Evolutionary conservation across 2,888 invertebrate species (phyloP).

Genomic region (Aspidiotus rigidus): DNA sequence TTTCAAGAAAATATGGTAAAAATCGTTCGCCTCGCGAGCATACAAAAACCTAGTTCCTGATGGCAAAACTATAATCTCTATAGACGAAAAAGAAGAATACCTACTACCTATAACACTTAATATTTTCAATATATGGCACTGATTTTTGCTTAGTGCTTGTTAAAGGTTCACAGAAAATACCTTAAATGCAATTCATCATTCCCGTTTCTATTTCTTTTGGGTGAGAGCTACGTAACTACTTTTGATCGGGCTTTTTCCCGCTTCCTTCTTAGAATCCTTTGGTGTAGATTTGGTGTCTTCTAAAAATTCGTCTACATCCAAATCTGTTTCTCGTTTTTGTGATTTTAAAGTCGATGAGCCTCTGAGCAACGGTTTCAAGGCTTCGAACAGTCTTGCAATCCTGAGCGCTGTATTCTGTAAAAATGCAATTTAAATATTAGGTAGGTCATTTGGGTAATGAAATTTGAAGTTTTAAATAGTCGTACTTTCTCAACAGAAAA

Average conservation of each 20-base stretch:
- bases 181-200: background rate
- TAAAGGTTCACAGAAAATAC: background rate
- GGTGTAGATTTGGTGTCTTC: constrained; percentile 1
- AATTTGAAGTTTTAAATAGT: too few relatives aligned
- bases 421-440: constrained; percentile 2
- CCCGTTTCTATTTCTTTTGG: background rate
- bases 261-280: background rate
- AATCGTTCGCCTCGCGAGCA: too few relatives aligned
- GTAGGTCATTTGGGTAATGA: too few relatives aligned
- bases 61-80: too few relatives aligned
- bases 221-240: constrained; percentile 23
- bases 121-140: constrained; percentile 1
- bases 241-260: constrained; percentile 24
- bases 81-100: too few relatives aligned
- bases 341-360: constrained; percentile 36
- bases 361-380: constrained; percentile 38
- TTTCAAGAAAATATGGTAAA: too few relatives aligned
- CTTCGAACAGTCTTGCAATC: constrained; percentile 39
- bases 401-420: constrained; percentile 39
- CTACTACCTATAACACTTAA: too few relatives aligned
- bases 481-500: too few relatives aligned
- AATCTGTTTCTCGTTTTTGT: constrained; percentile 22
- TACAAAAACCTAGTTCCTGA: too few relatives aligned
- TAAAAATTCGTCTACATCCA: constrained; percentile 6
- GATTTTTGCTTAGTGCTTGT: background rate